Evolutionary conservation across 2,797 vertebrate genomes (phyloP), one percentile per base, ranked within the genome.

Genomic region (Falco peregrinus): DNA sequence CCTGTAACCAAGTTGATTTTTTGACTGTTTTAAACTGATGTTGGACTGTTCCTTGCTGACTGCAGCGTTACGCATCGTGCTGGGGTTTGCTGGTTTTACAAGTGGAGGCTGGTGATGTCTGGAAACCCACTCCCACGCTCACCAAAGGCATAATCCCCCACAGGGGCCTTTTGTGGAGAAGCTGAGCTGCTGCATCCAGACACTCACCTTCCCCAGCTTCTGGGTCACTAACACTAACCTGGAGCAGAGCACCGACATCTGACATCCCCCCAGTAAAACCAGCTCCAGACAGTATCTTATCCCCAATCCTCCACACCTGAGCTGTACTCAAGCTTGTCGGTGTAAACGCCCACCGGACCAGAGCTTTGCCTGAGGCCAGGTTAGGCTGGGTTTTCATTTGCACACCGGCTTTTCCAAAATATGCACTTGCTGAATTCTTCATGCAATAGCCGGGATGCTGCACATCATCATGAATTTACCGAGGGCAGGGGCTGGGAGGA

Each of bases 51-150:
- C 88, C 48, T 45, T 54, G 69, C 76, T 54, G 88, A 39, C 41
- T 17, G 5, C 64, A 11, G 61, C 3, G 0, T 48, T 48, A 9
- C 2, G 0, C 45, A 5, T 19, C 0, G 0, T 25, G 53, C 68
- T 41, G 87, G 65, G 21, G 13, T 31, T 63, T 68, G 47, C 88
- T 68, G 67, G 29, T 54, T 50, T 63, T 61, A 70, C 48, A 41
- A 5, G 5, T 5, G 9, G 2, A 22, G 39, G 64, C 60, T 48
- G 39, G 4, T 33, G 54, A 35, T 1, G 3, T 16, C 84, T 82
- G 53, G 64, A 93, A 89, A 54, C 11, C 35, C 14, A 1, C 28
- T 64, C 29, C 64, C 33, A 3, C 5, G 7, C 45, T 57, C 20
- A 64, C n/a, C 86, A 47, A 79, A 60, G 35, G 29, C 3, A 0